Percentiles rank a stretch among this genome's conserved stretches.
phyloP scores from a whole-genome alignment of 2,888 invertebrate species.

The Dorcus parallelipipedus region DNA sequence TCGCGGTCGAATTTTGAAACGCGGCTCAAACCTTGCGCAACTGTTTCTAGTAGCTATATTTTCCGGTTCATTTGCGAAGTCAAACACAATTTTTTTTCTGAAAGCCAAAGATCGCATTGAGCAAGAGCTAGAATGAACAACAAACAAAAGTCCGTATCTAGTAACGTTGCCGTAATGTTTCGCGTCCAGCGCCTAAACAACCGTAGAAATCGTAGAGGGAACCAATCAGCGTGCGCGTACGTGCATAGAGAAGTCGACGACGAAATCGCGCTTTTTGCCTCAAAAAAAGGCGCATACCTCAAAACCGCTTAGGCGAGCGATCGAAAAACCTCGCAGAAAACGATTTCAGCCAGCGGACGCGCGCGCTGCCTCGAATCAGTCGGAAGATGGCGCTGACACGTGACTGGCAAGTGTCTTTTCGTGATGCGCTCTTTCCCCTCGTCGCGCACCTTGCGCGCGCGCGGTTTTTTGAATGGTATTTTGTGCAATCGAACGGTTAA shows the following conservation, averaged over 20 bases:
- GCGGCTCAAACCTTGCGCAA: no score
- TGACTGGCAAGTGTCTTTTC: neutral
- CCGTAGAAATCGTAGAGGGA: slow-evolving; percentile 19
- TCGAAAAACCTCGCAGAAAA: slow-evolving; percentile 15
- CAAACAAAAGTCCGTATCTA: no score
- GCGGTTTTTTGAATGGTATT: neutral
- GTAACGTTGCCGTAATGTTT: neutral
- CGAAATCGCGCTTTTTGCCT: slow-evolving; percentile 8
- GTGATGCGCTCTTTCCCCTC: neutral
- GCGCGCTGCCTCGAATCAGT: neutral
- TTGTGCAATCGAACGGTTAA: no score
- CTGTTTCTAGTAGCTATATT: no score
- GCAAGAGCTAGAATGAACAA: no score
- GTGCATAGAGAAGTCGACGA: slow-evolving; percentile 18
- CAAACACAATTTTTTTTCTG: no score
- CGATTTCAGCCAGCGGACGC: slow-evolving; percentile 5
- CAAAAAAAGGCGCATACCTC: slow-evolving; percentile 21
- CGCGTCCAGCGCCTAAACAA: slow-evolving; percentile 20
- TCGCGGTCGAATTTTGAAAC: no score
- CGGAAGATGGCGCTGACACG: neutral
- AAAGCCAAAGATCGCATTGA: no score
- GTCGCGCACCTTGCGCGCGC: neutral
- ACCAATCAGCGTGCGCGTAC: slow-evolving; percentile 24
- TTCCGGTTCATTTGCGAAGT: no score
- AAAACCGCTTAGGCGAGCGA: slow-evolving; percentile 19